Conservation (phyloP, 2,797 vertebrate species). For the Cossypha niveicapilla region DNA sequence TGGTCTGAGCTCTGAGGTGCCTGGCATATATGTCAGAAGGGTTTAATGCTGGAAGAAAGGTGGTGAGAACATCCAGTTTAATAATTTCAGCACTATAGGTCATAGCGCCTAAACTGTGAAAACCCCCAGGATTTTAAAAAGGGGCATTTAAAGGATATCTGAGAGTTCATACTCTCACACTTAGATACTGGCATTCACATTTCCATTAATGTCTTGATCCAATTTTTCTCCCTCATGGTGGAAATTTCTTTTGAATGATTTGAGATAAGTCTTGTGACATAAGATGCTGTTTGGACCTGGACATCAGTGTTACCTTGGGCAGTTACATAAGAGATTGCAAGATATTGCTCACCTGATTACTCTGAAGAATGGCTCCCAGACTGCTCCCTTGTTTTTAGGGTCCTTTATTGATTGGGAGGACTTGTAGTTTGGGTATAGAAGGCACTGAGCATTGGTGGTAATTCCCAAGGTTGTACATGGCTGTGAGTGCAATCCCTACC, state of each 20-base stretch:
- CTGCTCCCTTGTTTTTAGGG: not conserved
- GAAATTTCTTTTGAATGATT: not conserved
- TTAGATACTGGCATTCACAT: not conserved
- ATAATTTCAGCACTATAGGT: not conserved
- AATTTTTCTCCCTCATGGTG: not conserved
- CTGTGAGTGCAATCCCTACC: not conserved
- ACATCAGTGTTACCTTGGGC: not conserved
- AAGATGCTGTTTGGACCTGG: not conserved
- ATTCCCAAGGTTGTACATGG: not conserved
- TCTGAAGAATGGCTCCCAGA: not conserved
- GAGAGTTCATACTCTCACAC: not conserved
- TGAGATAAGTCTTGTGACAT: not conserved
- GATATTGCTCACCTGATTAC: not conserved
- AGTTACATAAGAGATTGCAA: not conserved
- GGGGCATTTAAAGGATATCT: not conserved
- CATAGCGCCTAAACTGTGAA: not conserved
- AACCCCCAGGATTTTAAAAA: not conserved
- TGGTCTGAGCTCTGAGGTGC: not conserved
- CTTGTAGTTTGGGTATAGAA: not conserved
- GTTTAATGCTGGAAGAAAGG: not conserved
- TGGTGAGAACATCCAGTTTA: accelerated
- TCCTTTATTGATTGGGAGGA: not conserved
- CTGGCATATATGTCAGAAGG: accelerated
- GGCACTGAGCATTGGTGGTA: not conserved
- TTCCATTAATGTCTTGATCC: not conserved